Evolutionary conservation across 2,888 invertebrate genomes (phyloP).

Genomic region (Thecophora atra): DNA sequence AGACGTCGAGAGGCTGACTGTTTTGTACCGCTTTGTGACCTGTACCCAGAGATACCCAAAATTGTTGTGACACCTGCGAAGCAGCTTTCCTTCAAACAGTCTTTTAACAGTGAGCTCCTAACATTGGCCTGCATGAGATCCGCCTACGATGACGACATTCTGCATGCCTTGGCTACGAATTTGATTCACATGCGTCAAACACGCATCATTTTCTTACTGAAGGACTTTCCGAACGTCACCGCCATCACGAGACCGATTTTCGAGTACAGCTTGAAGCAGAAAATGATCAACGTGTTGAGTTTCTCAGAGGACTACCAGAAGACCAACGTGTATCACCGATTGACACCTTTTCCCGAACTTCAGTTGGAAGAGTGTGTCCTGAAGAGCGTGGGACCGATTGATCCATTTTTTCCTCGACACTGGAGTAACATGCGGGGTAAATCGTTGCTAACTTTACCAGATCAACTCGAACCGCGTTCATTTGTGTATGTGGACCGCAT

Average conservation of each 20-base stretch:
- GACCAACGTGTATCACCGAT: conserved; percentile 21
- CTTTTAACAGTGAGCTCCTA: conserved; percentile 14
- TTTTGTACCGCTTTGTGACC: neutral
- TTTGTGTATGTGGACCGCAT: conserved; percentile 42
- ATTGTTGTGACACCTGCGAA: neutral
- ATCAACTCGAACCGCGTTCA: conserved; percentile 47
- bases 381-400: neutral
- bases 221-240: no score
- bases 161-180: conserved; percentile 25
- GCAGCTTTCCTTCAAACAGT: neutral
- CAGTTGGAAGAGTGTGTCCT: neutral
- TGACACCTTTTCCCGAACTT: conserved; percentile 34
- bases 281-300: no score
- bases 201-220: neutral
- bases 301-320: no score
- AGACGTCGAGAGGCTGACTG: conserved; percentile 29
- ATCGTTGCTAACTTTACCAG: conserved; percentile 31
- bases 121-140: conserved; percentile 6
- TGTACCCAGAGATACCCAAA: conserved; percentile 1
- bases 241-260: no score
- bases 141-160: conserved; percentile 6
- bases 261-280: no score
- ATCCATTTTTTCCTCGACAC: conserved; percentile 27
- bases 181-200: conserved; percentile 38
- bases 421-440: conserved; percentile 33